Evolutionary conservation across 2,888 invertebrate genomes (phyloP).

Genomic region (Microplitis deprimator): DNA sequence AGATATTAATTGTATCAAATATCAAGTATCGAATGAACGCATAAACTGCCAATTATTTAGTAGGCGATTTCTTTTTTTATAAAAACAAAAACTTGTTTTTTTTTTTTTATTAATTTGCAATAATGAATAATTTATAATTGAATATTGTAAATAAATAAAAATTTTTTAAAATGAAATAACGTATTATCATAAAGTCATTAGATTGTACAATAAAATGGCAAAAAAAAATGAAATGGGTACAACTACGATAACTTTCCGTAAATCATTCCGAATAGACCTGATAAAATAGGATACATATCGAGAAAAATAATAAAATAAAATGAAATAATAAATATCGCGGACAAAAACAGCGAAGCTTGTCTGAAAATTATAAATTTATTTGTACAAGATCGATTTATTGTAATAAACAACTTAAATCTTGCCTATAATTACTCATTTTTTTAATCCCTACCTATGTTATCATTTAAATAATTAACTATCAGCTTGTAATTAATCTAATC

Average conservation of each 20-base stretch:
- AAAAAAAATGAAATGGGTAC: constrained; percentile 53
- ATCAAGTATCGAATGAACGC: constrained; percentile 6
- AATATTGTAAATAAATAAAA: constrained; percentile 41
- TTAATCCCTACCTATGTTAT: no score
- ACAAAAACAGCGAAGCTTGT: constrained; percentile 59
- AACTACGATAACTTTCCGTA: constrained; percentile 60
- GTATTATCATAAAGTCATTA: constrained; percentile 45
- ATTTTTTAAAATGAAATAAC: constrained; percentile 41
- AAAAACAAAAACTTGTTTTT: neutral
- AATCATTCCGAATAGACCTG: constrained; percentile 60
- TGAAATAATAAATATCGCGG: constrained; percentile 45
- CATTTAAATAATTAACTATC: no score
- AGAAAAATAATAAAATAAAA: constrained; percentile 29
- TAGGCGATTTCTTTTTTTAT: no score
- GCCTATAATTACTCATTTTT: constrained; percentile 6
- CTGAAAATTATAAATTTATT: constrained; percentile 69
- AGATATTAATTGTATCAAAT: constrained; percentile 21
- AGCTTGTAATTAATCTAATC: no score
- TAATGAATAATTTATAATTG: constrained; percentile 33
- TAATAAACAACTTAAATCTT: constrained; percentile 69
- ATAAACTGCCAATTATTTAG: constrained; percentile 8
- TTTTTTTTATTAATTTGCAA: constrained; percentile 19
- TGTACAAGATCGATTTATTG: constrained; percentile 69
- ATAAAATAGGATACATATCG: constrained; percentile 65
- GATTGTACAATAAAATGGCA: constrained; percentile 46